phyloP scores from a whole-genome alignment of 2,113 vertebrate species.

The Edolisoma coerulescens region DNA sequence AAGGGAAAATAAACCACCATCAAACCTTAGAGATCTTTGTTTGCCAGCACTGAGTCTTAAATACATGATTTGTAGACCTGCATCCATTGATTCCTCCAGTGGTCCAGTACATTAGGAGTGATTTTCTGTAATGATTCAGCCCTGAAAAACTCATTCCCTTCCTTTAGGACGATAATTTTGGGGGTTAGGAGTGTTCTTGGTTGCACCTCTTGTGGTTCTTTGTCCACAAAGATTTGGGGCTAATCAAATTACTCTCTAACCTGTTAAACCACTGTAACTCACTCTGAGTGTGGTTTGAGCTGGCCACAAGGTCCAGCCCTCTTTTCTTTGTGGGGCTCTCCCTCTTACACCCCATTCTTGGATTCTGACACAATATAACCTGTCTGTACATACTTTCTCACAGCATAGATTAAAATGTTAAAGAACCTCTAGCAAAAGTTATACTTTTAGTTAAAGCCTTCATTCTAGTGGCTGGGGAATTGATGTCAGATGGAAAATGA shows the following conservation, averaged over 20 bases:
- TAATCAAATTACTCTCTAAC: not conserved
- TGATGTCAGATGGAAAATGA: conserved; percentile 79
- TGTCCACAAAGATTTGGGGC: not conserved
- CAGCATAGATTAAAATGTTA: conserved; percentile 75
- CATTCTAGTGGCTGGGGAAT: conserved; percentile 72
- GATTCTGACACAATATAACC: conserved; percentile 45
- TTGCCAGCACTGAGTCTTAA: not conserved
- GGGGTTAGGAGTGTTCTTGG: not conserved
- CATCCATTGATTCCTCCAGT: not conserved
- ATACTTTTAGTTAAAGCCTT: conserved; percentile 69
- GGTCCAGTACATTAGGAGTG: not conserved
- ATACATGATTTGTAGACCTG: not conserved
- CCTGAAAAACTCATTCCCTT: not conserved
- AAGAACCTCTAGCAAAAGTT: conserved; percentile 70
- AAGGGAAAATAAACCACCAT: not conserved
- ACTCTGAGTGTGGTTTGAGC: not conserved
- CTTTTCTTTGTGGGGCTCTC: not conserved
- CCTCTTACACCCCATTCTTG: conserved; percentile 6
- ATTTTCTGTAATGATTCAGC: not conserved
- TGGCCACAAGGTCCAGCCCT: not conserved
- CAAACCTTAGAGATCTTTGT: not conserved
- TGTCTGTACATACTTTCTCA: conserved; percentile 37
- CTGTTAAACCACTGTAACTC: not conserved
- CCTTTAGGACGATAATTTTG: not conserved
- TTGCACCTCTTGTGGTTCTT: not conserved